These are phyloP conservation scores for Drosophila birchii DNA, from an alignment of 2,888 invertebrate genomes.

Conservation along the genomic window DNA sequence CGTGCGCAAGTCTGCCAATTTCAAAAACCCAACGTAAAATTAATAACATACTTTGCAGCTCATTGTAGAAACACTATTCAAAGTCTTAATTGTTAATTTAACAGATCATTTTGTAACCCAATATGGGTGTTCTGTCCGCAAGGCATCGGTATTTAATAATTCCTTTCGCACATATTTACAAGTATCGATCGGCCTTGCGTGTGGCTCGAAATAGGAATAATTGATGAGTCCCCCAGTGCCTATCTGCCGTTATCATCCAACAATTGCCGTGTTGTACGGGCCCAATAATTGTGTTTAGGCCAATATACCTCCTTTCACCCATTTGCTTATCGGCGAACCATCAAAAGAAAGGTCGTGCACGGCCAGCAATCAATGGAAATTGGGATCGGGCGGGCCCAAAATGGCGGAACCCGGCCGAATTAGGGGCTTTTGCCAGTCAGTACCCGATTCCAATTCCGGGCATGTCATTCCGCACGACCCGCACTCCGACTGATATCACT, in stretches of 20 bases:
- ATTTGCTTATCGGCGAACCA: conserved; percentile 12
- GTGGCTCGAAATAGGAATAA: conserved; percentile 22
- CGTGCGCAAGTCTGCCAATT: neutral
- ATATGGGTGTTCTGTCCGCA: neutral
- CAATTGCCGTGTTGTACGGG: conserved; percentile 1
- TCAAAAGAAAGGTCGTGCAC: conserved; percentile 22
- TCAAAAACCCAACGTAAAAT: neutral
- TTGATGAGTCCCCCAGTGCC: conserved; percentile 8
- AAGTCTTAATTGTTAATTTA: neutral
- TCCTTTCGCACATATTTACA: neutral
- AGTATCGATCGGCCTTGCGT: conserved; percentile 36
- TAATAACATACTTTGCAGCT: conserved; percentile 13
- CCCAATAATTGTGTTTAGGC: conserved; percentile 8
- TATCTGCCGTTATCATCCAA: conserved; percentile 5
- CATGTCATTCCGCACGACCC: conserved; percentile 39
- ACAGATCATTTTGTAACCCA: neutral
- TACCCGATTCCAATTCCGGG: conserved; percentile 11
- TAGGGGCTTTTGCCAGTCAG: conserved; percentile 1
- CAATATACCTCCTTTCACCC: neutral
- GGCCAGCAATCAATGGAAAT: neutral
- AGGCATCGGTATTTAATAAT: neutral
- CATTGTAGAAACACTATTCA: neutral
- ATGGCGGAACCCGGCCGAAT: conserved; percentile 20
- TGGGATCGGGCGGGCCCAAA: neutral
- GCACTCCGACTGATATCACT: conserved; percentile 31